phyloP scores from a whole-genome alignment of 2,888 invertebrate species.

The Cephus spinipes region DNA sequence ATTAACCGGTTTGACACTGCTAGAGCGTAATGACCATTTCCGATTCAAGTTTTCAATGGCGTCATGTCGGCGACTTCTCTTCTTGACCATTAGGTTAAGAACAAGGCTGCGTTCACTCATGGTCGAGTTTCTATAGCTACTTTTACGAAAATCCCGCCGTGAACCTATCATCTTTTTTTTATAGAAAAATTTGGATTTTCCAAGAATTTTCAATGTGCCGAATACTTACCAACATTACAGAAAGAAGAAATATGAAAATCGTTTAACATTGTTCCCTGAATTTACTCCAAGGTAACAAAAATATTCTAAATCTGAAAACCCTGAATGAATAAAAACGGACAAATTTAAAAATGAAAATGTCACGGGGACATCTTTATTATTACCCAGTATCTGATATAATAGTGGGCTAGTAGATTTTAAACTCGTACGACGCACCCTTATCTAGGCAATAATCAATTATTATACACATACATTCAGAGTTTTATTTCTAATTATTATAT shows the following conservation, averaged over 20 bases:
- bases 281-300: no score
- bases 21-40: background rate
- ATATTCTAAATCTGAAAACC: background rate
- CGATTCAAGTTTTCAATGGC: constrained; percentile 17
- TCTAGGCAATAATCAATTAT: constrained; percentile 59
- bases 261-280: background rate
- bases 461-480: constrained; percentile 59
- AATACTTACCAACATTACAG: background rate
- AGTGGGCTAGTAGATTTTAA: constrained; percentile 56
- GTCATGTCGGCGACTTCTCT: constrained; percentile 15
- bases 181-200: background rate
- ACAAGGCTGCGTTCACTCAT: constrained; percentile 17
- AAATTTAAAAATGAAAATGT: constrained; percentile 58
- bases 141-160: background rate
- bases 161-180: background rate
- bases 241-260: background rate
- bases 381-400: constrained; percentile 59
- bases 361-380: constrained; percentile 60
- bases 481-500: constrained; percentile 40
- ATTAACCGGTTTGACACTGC: background rate
- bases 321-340: background rate
- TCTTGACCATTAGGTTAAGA: constrained; percentile 7
- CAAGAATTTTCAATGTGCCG: background rate
- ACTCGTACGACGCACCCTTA: constrained; percentile 46
- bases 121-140: background rate